Evolutionary conservation across 2,797 vertebrate species (phyloP).

Genomic region (Amniataba percoides): DNA sequence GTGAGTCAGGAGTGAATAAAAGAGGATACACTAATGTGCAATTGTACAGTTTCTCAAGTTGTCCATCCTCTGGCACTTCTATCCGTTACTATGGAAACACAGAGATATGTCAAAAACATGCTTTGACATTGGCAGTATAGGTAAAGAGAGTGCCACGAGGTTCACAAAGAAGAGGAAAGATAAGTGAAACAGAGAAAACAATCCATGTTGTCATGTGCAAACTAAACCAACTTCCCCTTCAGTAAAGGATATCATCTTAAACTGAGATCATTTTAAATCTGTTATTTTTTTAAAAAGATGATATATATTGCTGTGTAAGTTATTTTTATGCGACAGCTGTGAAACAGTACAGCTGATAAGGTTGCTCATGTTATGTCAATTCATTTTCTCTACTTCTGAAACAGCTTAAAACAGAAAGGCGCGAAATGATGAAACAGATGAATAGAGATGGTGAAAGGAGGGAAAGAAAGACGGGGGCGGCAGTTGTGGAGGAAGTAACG

Average conservation of each 20-base stretch:
- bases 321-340: background rate
- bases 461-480: background rate
- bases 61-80: slow-evolving; percentile 32
- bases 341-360: background rate
- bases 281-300: background rate
- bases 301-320: background rate
- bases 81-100: slow-evolving; percentile 70
- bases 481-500: slow-evolving; percentile 23
- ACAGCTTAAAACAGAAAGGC: background rate
- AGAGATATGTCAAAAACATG: slow-evolving; percentile 61
- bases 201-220: background rate
- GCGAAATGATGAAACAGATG: background rate
- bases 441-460: slow-evolving; percentile 18
- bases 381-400: slow-evolving; percentile 12
- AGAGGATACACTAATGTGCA: slow-evolving; percentile 18
- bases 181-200: background rate
- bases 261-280: too few relatives aligned
- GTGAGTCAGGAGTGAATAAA: background rate
- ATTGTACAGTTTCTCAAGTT: slow-evolving; percentile 25
- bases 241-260: too few relatives aligned
- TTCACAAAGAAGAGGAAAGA: slow-evolving; percentile 18
- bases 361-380: background rate
- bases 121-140: slow-evolving; percentile 44
- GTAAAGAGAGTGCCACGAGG: slow-evolving; percentile 10
- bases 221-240: background rate